phyloP scores from a whole-genome alignment of 2,888 invertebrate species.

The Calliphora vomitoria region DNA sequence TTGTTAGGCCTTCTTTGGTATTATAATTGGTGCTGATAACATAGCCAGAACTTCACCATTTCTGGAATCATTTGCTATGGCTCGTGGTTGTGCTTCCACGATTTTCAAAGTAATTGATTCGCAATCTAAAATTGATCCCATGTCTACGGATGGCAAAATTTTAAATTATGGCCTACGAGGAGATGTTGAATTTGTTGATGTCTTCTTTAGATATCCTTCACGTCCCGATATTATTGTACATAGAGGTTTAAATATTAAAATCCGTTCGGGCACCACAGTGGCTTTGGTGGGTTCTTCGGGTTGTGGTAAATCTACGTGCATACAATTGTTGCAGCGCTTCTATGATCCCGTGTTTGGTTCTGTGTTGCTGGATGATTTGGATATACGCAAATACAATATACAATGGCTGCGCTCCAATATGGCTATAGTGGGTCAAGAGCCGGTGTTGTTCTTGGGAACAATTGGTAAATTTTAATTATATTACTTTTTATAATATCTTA shows the following conservation, averaged over 20 bases:
- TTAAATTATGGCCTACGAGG: constrained; percentile 87
- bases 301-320: constrained; percentile 93
- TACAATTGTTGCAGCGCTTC: constrained; percentile 91
- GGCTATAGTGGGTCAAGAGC: constrained; percentile 95
- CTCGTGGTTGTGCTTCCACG: constrained; percentile 90
- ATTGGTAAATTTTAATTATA: constrained; percentile 84
- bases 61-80: constrained; percentile 90
- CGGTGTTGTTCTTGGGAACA: constrained; percentile 92
- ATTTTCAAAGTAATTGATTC: constrained; percentile 92
- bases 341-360: constrained; percentile 88
- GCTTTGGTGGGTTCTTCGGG: constrained; percentile 91
- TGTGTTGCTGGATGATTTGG: constrained; percentile 87
- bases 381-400: constrained; percentile 89
- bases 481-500: not conserved
- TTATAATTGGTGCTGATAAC: constrained; percentile 91
- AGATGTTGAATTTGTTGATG: constrained; percentile 88
- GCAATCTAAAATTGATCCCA: constrained; percentile 89
- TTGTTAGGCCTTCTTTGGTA: constrained; percentile 88
- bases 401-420: constrained; percentile 91
- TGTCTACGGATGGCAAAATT: constrained; percentile 88
- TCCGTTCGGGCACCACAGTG: constrained; percentile 89
- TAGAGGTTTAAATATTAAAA: constrained; percentile 88
- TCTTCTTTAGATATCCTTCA: constrained; percentile 92
- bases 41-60: constrained; percentile 91
- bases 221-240: constrained; percentile 90